A percentile compares a stretch with the other conserved stretches of the same genome.
Conservation (phyloP, 2,113 vertebrate species). For the Sigmodon hispidus region DNA sequence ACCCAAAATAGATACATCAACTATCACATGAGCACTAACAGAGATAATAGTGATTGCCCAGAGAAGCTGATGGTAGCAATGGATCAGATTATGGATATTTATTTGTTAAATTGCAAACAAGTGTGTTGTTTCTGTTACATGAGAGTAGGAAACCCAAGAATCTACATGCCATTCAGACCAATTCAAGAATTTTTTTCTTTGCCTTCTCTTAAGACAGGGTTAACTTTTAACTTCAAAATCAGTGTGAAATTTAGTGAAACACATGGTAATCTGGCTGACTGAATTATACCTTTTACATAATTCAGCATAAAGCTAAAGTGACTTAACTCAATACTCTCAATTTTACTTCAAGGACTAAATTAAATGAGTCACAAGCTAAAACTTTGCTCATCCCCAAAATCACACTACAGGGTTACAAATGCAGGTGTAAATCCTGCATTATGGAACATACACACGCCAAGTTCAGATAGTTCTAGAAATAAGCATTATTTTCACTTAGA, state of each 20-base stretch:
- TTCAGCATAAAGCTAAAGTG: not conserved
- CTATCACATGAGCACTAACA: not conserved
- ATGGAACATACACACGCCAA: not conserved
- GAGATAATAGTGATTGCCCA: not conserved
- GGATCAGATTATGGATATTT: not conserved
- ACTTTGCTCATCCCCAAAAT: not conserved
- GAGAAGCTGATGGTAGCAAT: slow-evolving; percentile 12
- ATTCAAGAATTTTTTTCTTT: not conserved
- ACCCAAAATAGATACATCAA: slow-evolving; percentile 12
- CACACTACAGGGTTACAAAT: not conserved
- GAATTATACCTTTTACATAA: not conserved
- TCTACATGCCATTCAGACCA: not conserved
- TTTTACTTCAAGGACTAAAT: not conserved
- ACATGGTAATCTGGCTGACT: not conserved
- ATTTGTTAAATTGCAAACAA: slow-evolving; percentile 29
- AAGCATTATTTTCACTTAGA: not conserved
- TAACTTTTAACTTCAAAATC: slow-evolving; percentile 47
- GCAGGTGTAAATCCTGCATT: not conserved
- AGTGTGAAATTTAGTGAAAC: not conserved
- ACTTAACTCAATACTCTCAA: slow-evolving; percentile 1
- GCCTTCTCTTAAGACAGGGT: not conserved
- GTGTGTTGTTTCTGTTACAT: not conserved
- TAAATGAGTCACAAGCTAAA: slow-evolving; percentile 19
- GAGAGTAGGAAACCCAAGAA: slow-evolving; percentile 39
- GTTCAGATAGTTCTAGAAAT: not conserved